Evolutionary conservation across 2,888 invertebrate species (phyloP), one percentile per base, ranked within the genome.

Genomic region (Prosapia bicincta): DNA sequence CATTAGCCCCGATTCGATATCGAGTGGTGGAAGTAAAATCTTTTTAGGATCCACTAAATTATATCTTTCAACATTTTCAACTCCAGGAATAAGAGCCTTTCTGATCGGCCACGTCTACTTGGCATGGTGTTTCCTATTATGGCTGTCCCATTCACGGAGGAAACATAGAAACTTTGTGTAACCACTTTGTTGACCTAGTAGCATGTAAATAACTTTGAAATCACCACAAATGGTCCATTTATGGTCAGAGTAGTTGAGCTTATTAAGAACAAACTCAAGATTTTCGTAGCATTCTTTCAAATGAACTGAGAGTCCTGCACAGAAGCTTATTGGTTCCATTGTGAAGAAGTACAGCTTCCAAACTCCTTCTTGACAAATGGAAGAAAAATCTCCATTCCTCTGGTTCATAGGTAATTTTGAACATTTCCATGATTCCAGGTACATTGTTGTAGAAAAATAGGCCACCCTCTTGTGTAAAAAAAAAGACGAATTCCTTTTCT

Each of bases 1-100:
- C 76, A 81, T 81, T 3, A 83, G 70, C 30, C 78, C 79, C 20
- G 82, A 72, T 77, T 83, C 81, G 20, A 83, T 81, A 72, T 81
- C 81, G 6, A 82, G 75, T 1, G 81, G 80, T 38, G 80, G 79
- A 26, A 80, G 9, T 30, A 30, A 30, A 30, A 30, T 9, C 54
- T 78, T 78, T 65, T 65, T 13, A 78, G 72, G 72, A 25, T 13
- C 78, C 75, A 24, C n/a, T n/a, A 77, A 66, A 6, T 13, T 38
- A 24, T 70, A 38, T 38, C 20, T 6, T 23, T 65, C 6, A 30
- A 6, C 6, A 6, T 30, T 30, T 30, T 30, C 30, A 6, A 6
- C 6, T 30, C 30, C 6, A 43, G 32, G 25, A 30, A 32, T 67
- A 68, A 74, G 32, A 24, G 28, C 13, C 20, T 1, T 24, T n/a